Conservation (phyloP, 2,797 vertebrate species). For the Spinibarbus caldwelli region DNA sequence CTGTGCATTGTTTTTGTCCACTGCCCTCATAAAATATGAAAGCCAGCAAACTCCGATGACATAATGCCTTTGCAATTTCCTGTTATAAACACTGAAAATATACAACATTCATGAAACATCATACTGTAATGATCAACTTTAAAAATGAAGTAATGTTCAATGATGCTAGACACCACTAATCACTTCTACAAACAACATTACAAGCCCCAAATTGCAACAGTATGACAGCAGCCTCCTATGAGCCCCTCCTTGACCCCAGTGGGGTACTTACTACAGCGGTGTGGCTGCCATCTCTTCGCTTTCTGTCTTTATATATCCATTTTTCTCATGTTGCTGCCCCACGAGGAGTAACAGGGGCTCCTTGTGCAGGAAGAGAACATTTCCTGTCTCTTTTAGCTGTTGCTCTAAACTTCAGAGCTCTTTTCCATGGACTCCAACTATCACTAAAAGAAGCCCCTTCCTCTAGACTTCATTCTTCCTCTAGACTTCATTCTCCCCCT, state of each 20-base stretch:
- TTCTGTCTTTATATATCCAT: slow-evolving; percentile 44
- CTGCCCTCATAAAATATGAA: slow-evolving; percentile 5
- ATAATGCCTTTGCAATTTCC: slow-evolving; percentile 39
- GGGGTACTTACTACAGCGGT: slow-evolving; percentile 61
- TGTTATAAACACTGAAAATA: background rate
- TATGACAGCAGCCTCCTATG: slow-evolving; percentile 24
- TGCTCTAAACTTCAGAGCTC: slow-evolving; percentile 33
- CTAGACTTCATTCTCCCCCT: slow-evolving; percentile 43
- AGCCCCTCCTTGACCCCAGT: slow-evolving; percentile 41
- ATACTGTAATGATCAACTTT: background rate
- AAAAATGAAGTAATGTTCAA: background rate
- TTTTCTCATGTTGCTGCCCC: slow-evolving; percentile 29
- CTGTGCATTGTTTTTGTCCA: background rate
- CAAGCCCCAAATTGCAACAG: background rate
- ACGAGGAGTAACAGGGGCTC: slow-evolving; percentile 21
- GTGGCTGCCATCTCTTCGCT: slow-evolving; percentile 27
- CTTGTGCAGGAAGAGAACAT: slow-evolving; percentile 20
- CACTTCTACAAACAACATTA: background rate
- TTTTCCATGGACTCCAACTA: slow-evolving; percentile 33
- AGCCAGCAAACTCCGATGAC: slow-evolving; percentile 18
- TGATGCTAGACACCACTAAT: background rate
- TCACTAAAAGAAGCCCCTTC: slow-evolving; percentile 38
- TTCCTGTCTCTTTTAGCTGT: slow-evolving; percentile 40
- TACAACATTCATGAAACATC: background rate
- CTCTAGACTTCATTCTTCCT: too few relatives aligned